A percentile compares a stretch with the other conserved stretches of the same genome.
phyloP scores from a whole-genome alignment of 2,888 invertebrate genomes.

The Emmelina monodactyla region DNA sequence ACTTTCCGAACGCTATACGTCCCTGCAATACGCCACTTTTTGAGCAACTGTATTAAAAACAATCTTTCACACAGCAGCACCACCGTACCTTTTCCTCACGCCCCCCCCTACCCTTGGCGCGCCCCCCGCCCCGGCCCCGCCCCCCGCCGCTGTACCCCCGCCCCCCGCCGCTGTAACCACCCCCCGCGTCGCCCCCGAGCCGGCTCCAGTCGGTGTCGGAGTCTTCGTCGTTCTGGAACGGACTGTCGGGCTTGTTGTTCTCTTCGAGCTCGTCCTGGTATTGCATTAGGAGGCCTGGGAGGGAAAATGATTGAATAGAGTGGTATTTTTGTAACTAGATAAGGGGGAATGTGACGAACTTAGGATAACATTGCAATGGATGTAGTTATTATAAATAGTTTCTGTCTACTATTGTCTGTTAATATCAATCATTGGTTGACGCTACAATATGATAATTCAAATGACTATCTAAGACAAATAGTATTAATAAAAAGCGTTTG shows the following conservation, averaged over 20 bases:
- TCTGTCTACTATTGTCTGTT: too few relatives aligned
- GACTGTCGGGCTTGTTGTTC: constrained; percentile 14
- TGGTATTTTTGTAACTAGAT: background rate
- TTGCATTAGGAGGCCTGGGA: constrained; percentile 41
- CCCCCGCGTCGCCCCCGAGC: constrained; percentile 21
- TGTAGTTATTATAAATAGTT: too few relatives aligned
- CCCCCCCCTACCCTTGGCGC: constrained; percentile 9
- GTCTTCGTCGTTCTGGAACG: constrained; percentile 20
- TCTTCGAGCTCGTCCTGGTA: constrained; percentile 45
- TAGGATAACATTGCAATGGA: background rate
- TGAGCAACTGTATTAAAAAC: too few relatives aligned
- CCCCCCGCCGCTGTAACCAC: constrained; percentile 4
- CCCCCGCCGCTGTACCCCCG: constrained; percentile 6
- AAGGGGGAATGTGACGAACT: background rate
- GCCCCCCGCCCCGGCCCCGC: constrained; percentile 16
- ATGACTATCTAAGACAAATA: too few relatives aligned
- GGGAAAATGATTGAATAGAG: background rate
- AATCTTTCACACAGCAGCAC: too few relatives aligned
- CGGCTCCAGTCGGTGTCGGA: constrained; percentile 49
- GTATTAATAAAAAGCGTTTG: too few relatives aligned
- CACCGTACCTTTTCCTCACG: constrained; percentile 20
- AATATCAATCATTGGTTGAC: too few relatives aligned
- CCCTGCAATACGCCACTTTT: too few relatives aligned
- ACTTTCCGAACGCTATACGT: too few relatives aligned
- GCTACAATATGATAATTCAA: too few relatives aligned